Percentiles rank a stretch among this genome's conserved stretches.
These are phyloP conservation scores for Thaumetopoea pityocampa DNA, from an alignment of 1,140 invertebrate species.

Conservation along the genomic window DNA sequence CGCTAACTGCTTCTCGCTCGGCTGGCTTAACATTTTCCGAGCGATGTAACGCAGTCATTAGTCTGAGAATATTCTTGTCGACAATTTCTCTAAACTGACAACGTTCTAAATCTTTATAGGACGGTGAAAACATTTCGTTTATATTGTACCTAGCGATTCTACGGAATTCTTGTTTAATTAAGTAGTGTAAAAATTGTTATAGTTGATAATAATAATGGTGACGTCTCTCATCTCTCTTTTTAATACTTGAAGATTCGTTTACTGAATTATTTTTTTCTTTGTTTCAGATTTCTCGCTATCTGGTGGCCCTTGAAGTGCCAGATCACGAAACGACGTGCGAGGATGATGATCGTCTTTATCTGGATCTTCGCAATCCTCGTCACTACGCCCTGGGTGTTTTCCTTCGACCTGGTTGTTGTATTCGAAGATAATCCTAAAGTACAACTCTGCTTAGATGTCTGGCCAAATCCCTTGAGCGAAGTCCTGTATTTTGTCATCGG, in stretches of 20 bases:
- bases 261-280: conserved; percentile 28
- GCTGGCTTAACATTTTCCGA: conserved; percentile 11
- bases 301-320: conserved; percentile 95
- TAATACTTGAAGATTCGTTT: too few species aligned
- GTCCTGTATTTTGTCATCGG: conserved; percentile 92
- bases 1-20: conserved; percentile 6
- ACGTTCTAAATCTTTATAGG: too few species aligned
- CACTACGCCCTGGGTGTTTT: conserved; percentile 93
- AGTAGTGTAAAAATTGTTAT: too few species aligned
- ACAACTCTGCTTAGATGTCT: conserved; percentile 88
- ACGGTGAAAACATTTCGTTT: too few species aligned
- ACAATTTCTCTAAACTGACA: too few species aligned
- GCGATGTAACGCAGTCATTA: background rate
- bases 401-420: conserved; percentile 88
- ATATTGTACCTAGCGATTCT: too few species aligned
- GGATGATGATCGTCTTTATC: conserved; percentile 92
- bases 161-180: too few species aligned
- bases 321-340: conserved; percentile 90
- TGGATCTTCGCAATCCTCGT: conserved; percentile 91
- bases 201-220: too few species aligned
- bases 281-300: conserved; percentile 94
- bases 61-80: too few species aligned
- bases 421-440: conserved; percentile 83
- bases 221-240: too few species aligned
- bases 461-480: conserved; percentile 88